Evolutionary conservation across 2,888 invertebrate species (phyloP), one percentile per base, ranked within the genome.

Genomic region (Biston betularia): DNA sequence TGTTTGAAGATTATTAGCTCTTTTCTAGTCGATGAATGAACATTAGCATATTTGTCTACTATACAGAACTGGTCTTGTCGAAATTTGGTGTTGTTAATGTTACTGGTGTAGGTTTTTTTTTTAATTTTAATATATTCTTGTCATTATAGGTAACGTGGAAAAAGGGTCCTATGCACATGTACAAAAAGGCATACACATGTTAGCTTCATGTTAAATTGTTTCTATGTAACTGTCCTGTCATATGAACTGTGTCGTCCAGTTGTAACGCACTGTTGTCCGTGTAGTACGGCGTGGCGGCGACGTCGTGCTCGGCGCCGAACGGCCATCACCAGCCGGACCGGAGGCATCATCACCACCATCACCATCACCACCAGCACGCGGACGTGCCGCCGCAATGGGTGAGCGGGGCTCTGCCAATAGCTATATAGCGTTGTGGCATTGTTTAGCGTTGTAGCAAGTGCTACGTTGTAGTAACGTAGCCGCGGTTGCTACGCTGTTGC

Each of bases 201-300:
- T 2, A 24, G 24, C 5, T 11, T n/a, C 0, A 14, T 11, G 7
- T n/a, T 45, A 45, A 45, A 45, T 14, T 46, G 8, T 3, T 9
- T 15, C 44, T 46, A 7, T 46, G 24, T 46, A 10, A 24, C 10
- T 15, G 34, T 52, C 11, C 7, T 35, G 8, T n/a, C 50, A 14
- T 38, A 15, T 38, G 15, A 35, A 8, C 6, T 38, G 38, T 53
- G 10, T 38, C 40, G 53, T 53, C 53, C 53, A 14, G 33, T 54
- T 42, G 24, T 65, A 63, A 68, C 58, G 42, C 64, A 58, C 35
- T 65, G 64, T 72, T 70, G 77, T 76, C 79, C 81, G 49, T 79
- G 78, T 85, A 93, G 93, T 93, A 93, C 86, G 93, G 93, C 80
- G 93, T 93, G 87, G 93, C 93, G 88, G 93, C 93, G 84, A 93